Conservation (phyloP, 2,797 vertebrate species). For the Fistularia tabacaria region DNA sequence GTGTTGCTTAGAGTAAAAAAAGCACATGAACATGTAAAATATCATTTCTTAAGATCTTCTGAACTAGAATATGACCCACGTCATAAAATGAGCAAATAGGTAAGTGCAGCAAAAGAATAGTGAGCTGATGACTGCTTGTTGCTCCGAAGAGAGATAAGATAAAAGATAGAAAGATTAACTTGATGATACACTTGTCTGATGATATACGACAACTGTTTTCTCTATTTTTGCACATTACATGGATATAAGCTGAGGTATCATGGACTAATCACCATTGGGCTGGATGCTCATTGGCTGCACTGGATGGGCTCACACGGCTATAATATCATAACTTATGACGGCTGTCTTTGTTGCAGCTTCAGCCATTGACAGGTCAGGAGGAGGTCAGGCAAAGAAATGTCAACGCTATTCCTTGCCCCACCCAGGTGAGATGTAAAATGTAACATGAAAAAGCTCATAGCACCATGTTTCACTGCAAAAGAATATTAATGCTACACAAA, state of each 20-base stretch:
- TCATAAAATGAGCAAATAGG: no score
- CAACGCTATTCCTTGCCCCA: constrained; percentile 54
- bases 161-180: constrained; percentile 47
- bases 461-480: no score
- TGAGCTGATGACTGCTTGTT: constrained; percentile 17
- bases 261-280: constrained; percentile 6
- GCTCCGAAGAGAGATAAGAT: constrained; percentile 43
- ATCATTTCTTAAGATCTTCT: background rate
- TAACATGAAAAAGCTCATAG: no score
- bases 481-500: no score
- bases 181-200: background rate
- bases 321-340: constrained; percentile 16
- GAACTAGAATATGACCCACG: constrained; percentile 12
- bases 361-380: constrained; percentile 40
- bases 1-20: background rate
- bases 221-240: background rate
- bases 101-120: constrained; percentile 1
- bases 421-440: constrained; percentile 51
- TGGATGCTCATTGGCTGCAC: constrained; percentile 9
- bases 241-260: background rate
- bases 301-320: background rate
- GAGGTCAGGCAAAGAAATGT: constrained; percentile 26
- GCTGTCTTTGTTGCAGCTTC: constrained; percentile 55
- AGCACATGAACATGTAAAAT: background rate
- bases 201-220: constrained; percentile 11